Evolutionary conservation across 2,888 invertebrate species (phyloP).

Genomic region (Omphaloscelis lunosa): DNA sequence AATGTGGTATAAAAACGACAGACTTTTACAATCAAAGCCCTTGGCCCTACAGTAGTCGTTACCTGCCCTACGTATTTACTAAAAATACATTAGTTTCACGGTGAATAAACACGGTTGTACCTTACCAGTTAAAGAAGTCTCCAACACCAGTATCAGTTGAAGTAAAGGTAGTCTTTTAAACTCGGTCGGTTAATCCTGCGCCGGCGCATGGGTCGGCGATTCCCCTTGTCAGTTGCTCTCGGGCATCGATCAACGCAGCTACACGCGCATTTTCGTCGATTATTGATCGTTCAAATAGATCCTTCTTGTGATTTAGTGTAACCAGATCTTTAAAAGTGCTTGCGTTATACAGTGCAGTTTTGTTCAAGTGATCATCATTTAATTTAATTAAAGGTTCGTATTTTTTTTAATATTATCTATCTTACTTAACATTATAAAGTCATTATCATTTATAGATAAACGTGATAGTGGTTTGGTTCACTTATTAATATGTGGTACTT

Average conservation of each 20-base stretch:
- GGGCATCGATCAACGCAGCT: conserved; percentile 83
- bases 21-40: conserved; percentile 78
- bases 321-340: conserved; percentile 50
- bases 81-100: conserved; percentile 88
- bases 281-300: conserved; percentile 82
- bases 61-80: conserved; percentile 87
- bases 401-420: conserved; percentile 72
- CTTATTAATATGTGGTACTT: conserved; percentile 47
- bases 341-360: conserved; percentile 66
- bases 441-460: conserved; percentile 78
- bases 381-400: conserved; percentile 69
- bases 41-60: conserved; percentile 84
- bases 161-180: conserved; percentile 68
- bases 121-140: conserved; percentile 62
- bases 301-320: conserved; percentile 75
- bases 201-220: conserved; percentile 84
- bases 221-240: conserved; percentile 86
- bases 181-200: conserved; percentile 78
- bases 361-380: conserved; percentile 57
- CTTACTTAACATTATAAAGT: conserved; percentile 72
- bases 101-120: conserved; percentile 83
- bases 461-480: conserved; percentile 84
- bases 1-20: conserved; percentile 51
- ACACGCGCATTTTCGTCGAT: conserved; percentile 67
- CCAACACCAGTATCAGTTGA: not conserved